A percentile compares a stretch with the other conserved stretches of the same genome.
Evolutionary conservation across 1,140 invertebrate species (phyloP).

Genomic region (Eulimnadia texana): DNA sequence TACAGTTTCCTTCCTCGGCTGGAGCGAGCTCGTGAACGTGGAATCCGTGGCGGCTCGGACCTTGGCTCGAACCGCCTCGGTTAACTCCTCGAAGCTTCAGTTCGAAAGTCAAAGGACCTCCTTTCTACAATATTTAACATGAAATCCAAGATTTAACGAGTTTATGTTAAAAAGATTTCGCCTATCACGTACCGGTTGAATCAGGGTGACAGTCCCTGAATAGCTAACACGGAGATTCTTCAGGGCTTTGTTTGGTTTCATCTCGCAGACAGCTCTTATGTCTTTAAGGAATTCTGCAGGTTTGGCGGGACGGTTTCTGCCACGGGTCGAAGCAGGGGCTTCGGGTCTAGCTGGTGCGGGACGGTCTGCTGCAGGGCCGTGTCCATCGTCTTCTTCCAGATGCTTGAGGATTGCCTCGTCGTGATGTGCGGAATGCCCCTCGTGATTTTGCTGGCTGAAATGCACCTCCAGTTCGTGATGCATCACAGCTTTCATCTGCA

Average conservation of each 20-base stretch:
- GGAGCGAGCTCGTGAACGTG: constrained; percentile 11
- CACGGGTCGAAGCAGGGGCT: neutral
- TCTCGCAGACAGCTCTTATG: constrained; percentile 1
- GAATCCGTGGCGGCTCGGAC: constrained; percentile 8
- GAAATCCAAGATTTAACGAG: too few species aligned
- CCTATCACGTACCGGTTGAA: neutral
- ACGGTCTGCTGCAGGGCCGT: constrained; percentile 9
- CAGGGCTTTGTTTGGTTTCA: neutral
- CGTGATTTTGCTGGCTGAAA: constrained; percentile 1
- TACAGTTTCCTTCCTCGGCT: constrained; percentile 9
- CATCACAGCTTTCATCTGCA: constrained; percentile 8
- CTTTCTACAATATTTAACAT: neutral
- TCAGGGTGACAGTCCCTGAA: constrained; percentile 3
- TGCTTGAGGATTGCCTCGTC: constrained; percentile 8
- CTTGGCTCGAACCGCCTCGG: neutral
- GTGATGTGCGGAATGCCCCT: constrained; percentile 12
- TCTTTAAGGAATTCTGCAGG: neutral
- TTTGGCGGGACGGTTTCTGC: neutral
- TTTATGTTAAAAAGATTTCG: too few species aligned
- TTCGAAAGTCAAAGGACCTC: neutral
- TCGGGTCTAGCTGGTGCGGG: neutral
- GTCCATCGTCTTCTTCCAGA: constrained; percentile 14
- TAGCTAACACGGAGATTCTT: neutral
- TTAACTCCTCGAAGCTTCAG: neutral
- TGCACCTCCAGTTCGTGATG: constrained; percentile 11